Percentiles rank a stretch among this genome's conserved stretches.
Conservation (phyloP, 2,113 vertebrate species). For the Anarrhichthys ocellatus region DNA sequence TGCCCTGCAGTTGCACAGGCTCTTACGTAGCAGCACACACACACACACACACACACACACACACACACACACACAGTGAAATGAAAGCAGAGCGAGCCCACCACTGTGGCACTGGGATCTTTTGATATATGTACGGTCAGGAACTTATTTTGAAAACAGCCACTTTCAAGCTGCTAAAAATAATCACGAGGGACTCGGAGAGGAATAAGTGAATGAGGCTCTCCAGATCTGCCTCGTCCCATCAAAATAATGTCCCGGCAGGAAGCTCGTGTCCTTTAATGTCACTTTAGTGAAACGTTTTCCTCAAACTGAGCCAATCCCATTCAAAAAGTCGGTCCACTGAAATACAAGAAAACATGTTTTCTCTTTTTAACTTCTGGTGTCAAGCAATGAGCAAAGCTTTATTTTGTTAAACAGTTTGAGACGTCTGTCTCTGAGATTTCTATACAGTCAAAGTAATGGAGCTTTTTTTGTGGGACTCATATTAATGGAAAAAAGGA, state of each 20-base stretch:
- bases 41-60: conserved; percentile 23
- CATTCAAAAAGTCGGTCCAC: conserved; percentile 3
- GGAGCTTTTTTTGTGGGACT: background rate
- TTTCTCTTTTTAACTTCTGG: background rate
- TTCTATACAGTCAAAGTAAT: background rate
- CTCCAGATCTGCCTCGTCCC: conserved; percentile 41
- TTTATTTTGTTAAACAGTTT: background rate
- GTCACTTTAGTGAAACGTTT: background rate
- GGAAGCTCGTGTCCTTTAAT: background rate
- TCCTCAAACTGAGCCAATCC: background rate
- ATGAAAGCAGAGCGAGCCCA: conserved; percentile 57
- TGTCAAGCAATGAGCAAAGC: background rate
- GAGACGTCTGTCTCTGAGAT: background rate
- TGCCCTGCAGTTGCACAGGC: conserved; percentile 71
- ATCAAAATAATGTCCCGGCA: conserved; percentile 46
- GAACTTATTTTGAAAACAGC: conserved; percentile 73
- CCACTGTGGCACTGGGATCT: conserved; percentile 58
- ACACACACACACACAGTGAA: conserved; percentile 34
- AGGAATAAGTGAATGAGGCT: conserved; percentile 62
- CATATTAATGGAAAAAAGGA: background rate
- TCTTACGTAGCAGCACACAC: conserved; percentile 42
- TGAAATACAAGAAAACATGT: conserved; percentile 1
- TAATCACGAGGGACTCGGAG: conserved; percentile 55
- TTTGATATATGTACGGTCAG: conserved; percentile 66
- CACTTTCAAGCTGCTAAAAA: conserved; percentile 76